Evolutionary conservation across 2,113 vertebrate genomes (phyloP), one percentile per base, ranked within the genome.

Genomic region (Climacteris rufus): DNA sequence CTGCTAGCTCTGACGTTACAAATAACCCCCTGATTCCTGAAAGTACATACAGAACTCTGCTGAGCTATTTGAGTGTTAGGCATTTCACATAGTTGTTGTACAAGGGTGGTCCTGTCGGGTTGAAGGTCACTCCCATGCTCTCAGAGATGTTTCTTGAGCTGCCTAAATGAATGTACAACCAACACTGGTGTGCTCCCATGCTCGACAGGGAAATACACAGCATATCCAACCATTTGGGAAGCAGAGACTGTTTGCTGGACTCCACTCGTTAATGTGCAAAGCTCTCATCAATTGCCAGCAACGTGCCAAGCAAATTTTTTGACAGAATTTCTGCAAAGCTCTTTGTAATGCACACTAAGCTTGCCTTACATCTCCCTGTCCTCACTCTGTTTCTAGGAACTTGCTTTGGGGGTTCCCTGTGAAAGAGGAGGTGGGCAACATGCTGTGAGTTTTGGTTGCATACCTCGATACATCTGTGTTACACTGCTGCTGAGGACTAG

Each of bases 141-240:
- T 69, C 20, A 22, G n/a, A 61, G 74, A 21, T 72, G 70, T 76
- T 84, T 89, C 44, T 35, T 68, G 61, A 78, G 59, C 54, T 93
- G 25, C 31, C 45, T n/a, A 27, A 47, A 28, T 45, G 52, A 54
- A 22, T 2, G 17, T 37, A 10, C 28, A 80, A 2, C 21, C 27
- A 7, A 3, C 14, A 19, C 7, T 35, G n/a, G 15, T 37, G 35
- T 3, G 2, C n/a, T 77, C 22, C 12, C 16, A 2, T 78, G 30
- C 84, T 60, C 53, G 60, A 27, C 42, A 37, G 31, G 45, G 65
- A 52, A 52, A 35, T 19, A n/a, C 47, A 47, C 5, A 8, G 17
- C 5, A 0, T 6, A n/a, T 15, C 74, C 19, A 1, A 0, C 4
- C 1, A 1, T 22, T 63, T 33, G 14, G 72, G 45, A 57, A 74